Conservation (phyloP, 2,888 invertebrate genomes). For the Ennomos erosarius region DNA sequence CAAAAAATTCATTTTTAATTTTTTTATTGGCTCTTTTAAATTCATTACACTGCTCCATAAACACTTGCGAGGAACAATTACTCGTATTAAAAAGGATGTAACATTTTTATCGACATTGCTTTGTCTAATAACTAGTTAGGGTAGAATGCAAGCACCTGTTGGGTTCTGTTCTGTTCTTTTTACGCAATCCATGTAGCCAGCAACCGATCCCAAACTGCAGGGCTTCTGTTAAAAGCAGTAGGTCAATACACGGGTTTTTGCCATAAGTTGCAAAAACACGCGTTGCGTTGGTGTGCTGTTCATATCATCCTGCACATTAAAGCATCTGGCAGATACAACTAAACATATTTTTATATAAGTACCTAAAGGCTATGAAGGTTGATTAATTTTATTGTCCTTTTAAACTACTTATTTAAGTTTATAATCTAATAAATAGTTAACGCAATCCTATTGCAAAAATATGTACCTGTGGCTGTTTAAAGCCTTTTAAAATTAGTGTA, state of each 20-base stretch:
- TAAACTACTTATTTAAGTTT: too few species aligned
- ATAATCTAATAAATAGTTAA: too few species aligned
- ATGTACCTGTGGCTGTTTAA: too few species aligned
- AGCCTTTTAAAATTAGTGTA: too few species aligned
- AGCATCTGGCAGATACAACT: constrained; percentile 40
- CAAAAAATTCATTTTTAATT: constrained; percentile 10
- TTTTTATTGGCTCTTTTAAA: neutral
- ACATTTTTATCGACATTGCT: constrained; percentile 15
- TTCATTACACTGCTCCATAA: neutral
- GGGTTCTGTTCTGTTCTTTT: constrained; percentile 17
- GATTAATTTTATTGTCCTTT: constrained; percentile 8
- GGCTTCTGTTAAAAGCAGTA: constrained; percentile 41
- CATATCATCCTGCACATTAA: constrained; percentile 37
- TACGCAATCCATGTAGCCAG: constrained; percentile 17
- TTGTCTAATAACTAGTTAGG: constrained; percentile 23
- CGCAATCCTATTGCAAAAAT: too few species aligned
- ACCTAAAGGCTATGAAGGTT: constrained; percentile 6
- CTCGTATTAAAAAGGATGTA: constrained; percentile 1
- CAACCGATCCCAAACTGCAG: constrained; percentile 21
- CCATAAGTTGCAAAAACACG: constrained; percentile 16
- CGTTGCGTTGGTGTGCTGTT: too few species aligned
- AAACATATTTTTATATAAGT: constrained; percentile 29
- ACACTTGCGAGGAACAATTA: constrained; percentile 11
- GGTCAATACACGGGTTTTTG: constrained; percentile 40
- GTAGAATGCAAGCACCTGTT: constrained; percentile 23